A percentile compares a stretch with the other conserved stretches of the same genome.
Evolutionary conservation across 2,113 vertebrate genomes (phyloP).

Genomic region (Gadus chalcogrammus): DNA sequence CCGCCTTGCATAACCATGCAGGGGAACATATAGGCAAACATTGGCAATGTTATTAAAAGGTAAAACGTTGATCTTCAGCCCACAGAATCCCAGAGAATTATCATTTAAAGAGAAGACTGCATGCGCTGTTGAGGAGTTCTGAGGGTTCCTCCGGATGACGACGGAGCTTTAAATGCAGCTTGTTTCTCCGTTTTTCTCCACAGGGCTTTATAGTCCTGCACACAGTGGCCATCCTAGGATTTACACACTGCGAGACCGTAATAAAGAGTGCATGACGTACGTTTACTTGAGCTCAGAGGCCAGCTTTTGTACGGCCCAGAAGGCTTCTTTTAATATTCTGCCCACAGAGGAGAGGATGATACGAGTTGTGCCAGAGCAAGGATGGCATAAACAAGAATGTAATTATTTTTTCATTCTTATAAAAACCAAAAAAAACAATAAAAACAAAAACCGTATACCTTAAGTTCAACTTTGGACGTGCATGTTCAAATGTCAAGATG

Average conservation of each 20-base stretch:
- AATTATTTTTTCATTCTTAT: too few species aligned
- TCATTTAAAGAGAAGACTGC: not conserved
- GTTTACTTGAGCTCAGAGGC: too few species aligned
- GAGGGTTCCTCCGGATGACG: not conserved
- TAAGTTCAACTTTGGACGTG: too few species aligned
- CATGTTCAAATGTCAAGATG: constrained; percentile 18
- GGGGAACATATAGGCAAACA: not conserved
- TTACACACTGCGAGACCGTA: too few species aligned
- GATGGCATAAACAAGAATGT: too few species aligned
- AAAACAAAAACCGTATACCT: too few species aligned
- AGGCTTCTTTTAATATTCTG: too few species aligned
- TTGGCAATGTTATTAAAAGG: not conserved
- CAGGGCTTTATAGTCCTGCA: not conserved
- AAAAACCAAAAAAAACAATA: too few species aligned
- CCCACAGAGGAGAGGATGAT: too few species aligned
- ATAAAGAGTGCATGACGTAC: too few species aligned
- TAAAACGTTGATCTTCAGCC: not conserved
- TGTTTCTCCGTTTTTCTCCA: not conserved
- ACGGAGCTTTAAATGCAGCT: not conserved
- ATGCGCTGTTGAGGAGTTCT: not conserved
- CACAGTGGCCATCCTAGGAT: not conserved
- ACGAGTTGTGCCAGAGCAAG: too few species aligned
- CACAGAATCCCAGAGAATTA: not conserved
- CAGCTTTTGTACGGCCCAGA: too few species aligned
- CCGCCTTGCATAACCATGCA: not conserved